These are phyloP conservation scores for Dendroctonus ponderosae DNA, from an alignment of 1,140 invertebrate species.

Conservation along the genomic window DNA sequence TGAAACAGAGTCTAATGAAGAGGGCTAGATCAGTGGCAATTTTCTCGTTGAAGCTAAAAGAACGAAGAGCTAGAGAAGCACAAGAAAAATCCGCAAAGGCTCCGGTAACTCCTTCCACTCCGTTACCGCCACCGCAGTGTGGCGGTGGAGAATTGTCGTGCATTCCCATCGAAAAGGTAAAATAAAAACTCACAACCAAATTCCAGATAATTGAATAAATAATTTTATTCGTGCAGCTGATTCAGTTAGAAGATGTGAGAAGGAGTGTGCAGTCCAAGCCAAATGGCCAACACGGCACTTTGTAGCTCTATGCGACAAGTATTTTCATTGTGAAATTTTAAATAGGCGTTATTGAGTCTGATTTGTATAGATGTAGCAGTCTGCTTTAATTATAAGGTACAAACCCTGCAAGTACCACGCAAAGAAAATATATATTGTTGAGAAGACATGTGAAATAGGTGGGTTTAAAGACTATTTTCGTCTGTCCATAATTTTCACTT, in stretches of 20 bases:
- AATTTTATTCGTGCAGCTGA: conserved; percentile 52
- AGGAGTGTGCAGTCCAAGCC: conserved; percentile 38
- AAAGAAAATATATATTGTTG: too few relatives aligned
- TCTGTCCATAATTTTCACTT: too few relatives aligned
- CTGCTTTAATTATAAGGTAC: too few relatives aligned
- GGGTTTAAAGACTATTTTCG: too few relatives aligned
- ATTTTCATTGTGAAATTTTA: too few relatives aligned
- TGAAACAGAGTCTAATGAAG: conserved; percentile 74
- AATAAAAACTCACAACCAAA: conserved; percentile 3
- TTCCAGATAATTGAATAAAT: conserved; percentile 19
- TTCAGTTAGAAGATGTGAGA: conserved; percentile 64
- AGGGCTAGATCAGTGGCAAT: conserved; percentile 77
- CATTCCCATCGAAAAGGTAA: conserved; percentile 75
- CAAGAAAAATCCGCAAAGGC: conserved; percentile 58
- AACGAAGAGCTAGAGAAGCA: conserved; percentile 70
- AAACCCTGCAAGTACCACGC: too few relatives aligned
- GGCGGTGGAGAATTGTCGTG: conserved; percentile 75
- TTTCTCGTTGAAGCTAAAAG: conserved; percentile 75
- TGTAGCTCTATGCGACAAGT: conserved; percentile 33
- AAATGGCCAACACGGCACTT: conserved; percentile 40
- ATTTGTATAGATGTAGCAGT: too few relatives aligned
- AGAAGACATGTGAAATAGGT: too few relatives aligned
- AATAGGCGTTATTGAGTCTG: too few relatives aligned
- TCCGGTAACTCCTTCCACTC: conserved; percentile 49
- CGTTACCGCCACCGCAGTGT: conserved; percentile 58